Evolutionary conservation across 2,888 invertebrate species (phyloP).

Genomic region (Hemicrepidius hirtus): DNA sequence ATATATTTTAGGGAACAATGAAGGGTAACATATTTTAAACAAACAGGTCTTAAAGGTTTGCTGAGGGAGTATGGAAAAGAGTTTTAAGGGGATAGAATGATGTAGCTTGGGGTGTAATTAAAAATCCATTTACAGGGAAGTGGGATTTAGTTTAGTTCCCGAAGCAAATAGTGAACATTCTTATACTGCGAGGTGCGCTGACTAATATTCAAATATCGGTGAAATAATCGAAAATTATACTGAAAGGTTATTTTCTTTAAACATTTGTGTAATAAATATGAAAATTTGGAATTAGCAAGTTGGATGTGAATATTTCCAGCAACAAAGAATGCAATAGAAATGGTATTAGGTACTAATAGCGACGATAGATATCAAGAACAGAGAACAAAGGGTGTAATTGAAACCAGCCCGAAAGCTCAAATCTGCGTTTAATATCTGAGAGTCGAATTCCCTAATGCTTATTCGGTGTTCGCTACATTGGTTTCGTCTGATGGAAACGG

Average conservation of each 20-base stretch:
- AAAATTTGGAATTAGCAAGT: too few relatives aligned
- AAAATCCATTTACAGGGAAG: not conserved
- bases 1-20: too few relatives aligned
- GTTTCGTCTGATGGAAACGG: slow-evolving; percentile 33
- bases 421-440: slow-evolving; percentile 34
- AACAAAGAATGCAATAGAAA: slow-evolving; percentile 10
- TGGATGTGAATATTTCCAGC: too few relatives aligned
- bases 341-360: slow-evolving; percentile 7
- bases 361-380: slow-evolving; percentile 14
- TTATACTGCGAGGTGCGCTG: too few relatives aligned
- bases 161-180: not conserved
- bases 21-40: too few relatives aligned
- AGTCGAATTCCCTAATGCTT: slow-evolving; percentile 38
- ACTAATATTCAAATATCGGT: too few relatives aligned
- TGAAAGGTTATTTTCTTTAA: too few relatives aligned
- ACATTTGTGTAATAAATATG: too few relatives aligned
- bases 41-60: too few relatives aligned
- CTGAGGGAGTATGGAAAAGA: too few relatives aligned
- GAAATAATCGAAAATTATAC: too few relatives aligned
- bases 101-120: not conserved
- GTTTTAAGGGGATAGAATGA: too few relatives aligned
- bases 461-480: slow-evolving; percentile 37
- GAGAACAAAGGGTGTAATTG: slow-evolving; percentile 36
- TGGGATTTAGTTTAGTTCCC: not conserved
- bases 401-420: slow-evolving; percentile 27